Conservation (phyloP, 37 sponge, comb jelly and placozoan species). For the Oopsacas minuta region DNA sequence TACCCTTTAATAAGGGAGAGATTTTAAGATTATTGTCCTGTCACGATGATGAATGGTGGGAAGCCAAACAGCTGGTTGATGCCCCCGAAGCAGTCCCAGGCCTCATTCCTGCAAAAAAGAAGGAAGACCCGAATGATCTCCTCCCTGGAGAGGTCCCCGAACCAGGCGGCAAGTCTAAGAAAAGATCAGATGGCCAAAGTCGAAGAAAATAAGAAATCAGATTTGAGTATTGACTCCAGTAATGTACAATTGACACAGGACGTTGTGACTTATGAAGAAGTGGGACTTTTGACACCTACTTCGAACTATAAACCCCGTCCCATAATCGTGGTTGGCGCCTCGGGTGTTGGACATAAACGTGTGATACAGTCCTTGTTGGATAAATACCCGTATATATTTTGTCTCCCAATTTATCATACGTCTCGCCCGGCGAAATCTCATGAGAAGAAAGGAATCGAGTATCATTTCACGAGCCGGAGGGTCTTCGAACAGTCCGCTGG, state of each 20-base stretch:
- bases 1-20: neutral
- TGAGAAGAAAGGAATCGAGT: conserved; percentile 18
- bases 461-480: neutral
- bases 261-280: neutral
- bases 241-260: neutral
- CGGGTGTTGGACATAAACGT: conserved; percentile 1
- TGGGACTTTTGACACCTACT: neutral
- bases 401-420: neutral
- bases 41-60: neutral
- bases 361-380: neutral
- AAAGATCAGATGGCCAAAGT: neutral
- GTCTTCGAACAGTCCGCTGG: neutral
- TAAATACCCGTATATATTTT: neutral
- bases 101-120: neutral
- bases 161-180: neutral
- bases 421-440: neutral
- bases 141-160: neutral
- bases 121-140: neutral
- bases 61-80: neutral
- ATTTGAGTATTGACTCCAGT: neutral
- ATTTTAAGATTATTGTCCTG: neutral
- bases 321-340: neutral
- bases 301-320: neutral
- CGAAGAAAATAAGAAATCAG: neutral
- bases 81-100: conserved; percentile 1